phyloP scores from a whole-genome alignment of 2,113 vertebrate genomes.

The Microcebus ravelobensis region DNA sequence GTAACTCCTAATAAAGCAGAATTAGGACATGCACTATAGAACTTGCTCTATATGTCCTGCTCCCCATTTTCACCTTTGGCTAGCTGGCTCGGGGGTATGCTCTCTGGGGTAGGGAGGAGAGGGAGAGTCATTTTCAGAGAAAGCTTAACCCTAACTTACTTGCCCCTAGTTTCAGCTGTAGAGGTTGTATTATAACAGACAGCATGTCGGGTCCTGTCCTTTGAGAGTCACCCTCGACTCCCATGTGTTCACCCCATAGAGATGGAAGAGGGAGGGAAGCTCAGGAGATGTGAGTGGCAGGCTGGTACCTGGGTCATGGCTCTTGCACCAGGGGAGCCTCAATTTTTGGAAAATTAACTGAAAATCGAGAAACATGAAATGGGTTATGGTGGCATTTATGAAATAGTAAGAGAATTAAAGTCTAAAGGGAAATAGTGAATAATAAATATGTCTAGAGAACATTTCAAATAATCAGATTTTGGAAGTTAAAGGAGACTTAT shows the following conservation, averaged over 20 bases:
- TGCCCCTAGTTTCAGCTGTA: neutral
- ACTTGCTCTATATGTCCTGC: neutral
- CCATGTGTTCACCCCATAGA: neutral
- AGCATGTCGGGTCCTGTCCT: neutral
- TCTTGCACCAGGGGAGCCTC: neutral
- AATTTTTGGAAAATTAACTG: constrained; percentile 37
- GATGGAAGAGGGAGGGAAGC: neutral
- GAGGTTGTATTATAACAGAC: neutral
- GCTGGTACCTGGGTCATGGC: neutral
- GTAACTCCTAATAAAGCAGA: neutral
- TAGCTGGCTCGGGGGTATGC: neutral
- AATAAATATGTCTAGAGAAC: constrained; percentile 67
- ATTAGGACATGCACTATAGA: neutral
- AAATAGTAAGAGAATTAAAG: constrained; percentile 60
- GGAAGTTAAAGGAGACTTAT: constrained; percentile 41
- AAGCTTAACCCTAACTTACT: neutral
- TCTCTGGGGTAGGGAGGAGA: fast-evolving
- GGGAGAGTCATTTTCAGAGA: neutral
- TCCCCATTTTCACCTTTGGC: neutral
- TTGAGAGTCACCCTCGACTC: neutral
- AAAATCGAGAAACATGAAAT: constrained; percentile 48
- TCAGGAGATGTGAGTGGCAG: neutral
- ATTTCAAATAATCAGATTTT: constrained; percentile 59
- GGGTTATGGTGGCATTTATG: constrained; percentile 64
- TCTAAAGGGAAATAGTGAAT: constrained; percentile 53